Percentiles rank a stretch among this genome's conserved stretches.
Evolutionary conservation across 2,888 invertebrate genomes (phyloP).

Genomic region (Stenodema calcarata): DNA sequence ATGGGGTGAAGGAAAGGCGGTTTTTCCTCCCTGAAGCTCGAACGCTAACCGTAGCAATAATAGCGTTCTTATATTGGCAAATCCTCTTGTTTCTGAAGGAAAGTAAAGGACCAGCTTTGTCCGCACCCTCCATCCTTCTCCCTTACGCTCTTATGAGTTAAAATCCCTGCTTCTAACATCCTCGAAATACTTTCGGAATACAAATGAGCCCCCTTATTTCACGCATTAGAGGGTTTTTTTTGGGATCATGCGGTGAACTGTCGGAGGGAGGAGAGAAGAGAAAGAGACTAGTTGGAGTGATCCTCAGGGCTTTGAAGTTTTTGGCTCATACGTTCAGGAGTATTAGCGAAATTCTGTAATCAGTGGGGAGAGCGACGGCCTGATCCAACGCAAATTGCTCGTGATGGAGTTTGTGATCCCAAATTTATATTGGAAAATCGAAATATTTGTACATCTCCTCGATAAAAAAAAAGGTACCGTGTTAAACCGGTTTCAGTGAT

Average conservation of each 20-base stretch:
- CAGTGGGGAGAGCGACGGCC: no score
- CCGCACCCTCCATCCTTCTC: constrained; percentile 16
- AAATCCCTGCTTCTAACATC: constrained; percentile 7
- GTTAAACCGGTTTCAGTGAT: no score
- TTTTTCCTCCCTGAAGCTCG: neutral
- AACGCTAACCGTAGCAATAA: constrained; percentile 14
- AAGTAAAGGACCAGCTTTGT: constrained; percentile 14
- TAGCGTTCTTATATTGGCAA: constrained; percentile 24
- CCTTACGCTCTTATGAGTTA: constrained; percentile 13
- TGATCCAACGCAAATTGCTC: no score
- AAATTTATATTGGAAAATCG: no score
- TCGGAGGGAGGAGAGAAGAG: no score
- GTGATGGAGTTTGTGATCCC: no score
- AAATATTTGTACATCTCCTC: no score
- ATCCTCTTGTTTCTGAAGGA: constrained; percentile 30
- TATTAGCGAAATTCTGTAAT: no score
- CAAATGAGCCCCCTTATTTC: constrained; percentile 13
- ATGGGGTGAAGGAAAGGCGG: neutral
- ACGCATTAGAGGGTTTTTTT: neutral
- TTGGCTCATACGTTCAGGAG: neutral
- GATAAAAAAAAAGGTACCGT: no score
- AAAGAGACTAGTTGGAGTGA: neutral
- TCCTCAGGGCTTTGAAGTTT: neutral
- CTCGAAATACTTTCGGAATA: constrained; percentile 25
- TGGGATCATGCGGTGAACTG: neutral